phyloP scores from a whole-genome alignment of 2,113 vertebrate species.

The Tinamus guttatus region DNA sequence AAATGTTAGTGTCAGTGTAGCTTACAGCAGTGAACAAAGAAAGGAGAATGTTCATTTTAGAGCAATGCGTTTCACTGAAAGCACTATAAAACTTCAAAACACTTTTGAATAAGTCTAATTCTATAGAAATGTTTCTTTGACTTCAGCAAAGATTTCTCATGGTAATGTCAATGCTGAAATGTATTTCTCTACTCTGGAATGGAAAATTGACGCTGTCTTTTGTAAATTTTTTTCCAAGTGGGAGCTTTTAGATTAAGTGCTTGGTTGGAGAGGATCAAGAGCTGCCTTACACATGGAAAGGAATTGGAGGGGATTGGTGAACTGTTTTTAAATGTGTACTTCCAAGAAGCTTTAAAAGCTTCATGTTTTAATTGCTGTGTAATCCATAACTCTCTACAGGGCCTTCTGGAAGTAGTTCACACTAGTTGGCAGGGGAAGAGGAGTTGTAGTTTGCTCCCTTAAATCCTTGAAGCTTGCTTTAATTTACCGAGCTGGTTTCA shows the following conservation, averaged over 20 bases:
- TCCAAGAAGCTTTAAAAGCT: background rate
- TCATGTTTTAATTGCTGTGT: background rate
- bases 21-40: background rate
- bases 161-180: background rate
- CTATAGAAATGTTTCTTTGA: background rate
- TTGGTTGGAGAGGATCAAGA: background rate
- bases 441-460: background rate
- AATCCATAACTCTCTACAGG: background rate
- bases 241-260: background rate
- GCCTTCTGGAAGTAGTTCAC: background rate
- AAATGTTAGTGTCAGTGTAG: background rate
- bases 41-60: slow-evolving; percentile 3
- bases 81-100: background rate
- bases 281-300: background rate
- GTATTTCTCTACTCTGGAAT: background rate
- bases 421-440: background rate
- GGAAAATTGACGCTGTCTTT: background rate
- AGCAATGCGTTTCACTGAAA: background rate
- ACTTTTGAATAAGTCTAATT: background rate
- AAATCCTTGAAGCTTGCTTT: background rate
- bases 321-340: background rate
- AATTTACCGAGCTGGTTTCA: background rate
- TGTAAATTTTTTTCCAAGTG: background rate
- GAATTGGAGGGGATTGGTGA: background rate
- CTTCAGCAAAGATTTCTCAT: background rate